phyloP scores from a whole-genome alignment of 2,113 vertebrate species.

The Odocoileus virginianus region DNA sequence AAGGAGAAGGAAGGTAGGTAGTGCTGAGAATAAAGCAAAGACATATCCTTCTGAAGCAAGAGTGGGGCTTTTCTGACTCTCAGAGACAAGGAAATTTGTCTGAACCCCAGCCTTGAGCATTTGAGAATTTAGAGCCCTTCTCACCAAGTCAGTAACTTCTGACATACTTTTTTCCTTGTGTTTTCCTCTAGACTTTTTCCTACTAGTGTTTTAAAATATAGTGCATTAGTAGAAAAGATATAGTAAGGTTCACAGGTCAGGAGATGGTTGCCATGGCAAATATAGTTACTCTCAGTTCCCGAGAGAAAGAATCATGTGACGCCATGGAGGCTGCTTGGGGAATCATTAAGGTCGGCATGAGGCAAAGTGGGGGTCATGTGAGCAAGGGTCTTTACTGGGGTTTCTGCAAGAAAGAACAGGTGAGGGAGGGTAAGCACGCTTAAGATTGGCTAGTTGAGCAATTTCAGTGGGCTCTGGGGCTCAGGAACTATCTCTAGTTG shows the following conservation, averaged over 20 bases:
- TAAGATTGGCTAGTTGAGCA: background rate
- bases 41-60: background rate
- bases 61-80: background rate
- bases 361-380: background rate
- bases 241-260: background rate
- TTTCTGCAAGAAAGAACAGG: background rate
- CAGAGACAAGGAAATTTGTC: background rate
- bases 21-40: background rate
- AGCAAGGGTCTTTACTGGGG: background rate
- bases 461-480: background rate
- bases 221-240: background rate
- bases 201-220: background rate
- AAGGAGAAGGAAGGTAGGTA: background rate
- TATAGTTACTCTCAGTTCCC: background rate
- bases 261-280: background rate
- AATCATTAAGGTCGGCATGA: background rate
- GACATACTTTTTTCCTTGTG: background rate
- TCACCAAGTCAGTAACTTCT: background rate
- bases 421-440: background rate
- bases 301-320: background rate
- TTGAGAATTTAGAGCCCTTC: background rate
- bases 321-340: accelerated
- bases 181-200: background rate
- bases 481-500: background rate
- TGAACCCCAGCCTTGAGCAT: no score